These are phyloP conservation scores for Sebastes ruberrimus DNA, from an alignment of 2,797 vertebrate genomes.

Conservation along the genomic window DNA sequence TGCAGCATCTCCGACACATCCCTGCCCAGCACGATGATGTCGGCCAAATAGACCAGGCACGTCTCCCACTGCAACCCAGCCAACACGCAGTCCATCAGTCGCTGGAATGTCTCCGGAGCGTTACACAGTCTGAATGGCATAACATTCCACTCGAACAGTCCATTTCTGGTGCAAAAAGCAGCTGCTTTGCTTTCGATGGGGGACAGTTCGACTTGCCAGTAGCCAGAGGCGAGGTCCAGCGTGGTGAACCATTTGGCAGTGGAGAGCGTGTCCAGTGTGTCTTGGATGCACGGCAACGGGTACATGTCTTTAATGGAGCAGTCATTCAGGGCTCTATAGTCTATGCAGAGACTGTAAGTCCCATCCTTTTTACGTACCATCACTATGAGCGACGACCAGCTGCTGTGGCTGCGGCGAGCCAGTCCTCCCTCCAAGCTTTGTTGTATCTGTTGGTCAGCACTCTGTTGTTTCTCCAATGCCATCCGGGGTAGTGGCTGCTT, in stretches of 20 bases:
- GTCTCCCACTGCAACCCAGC: too few relatives aligned
- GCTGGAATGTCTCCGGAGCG: too few relatives aligned
- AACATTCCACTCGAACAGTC: too few relatives aligned
- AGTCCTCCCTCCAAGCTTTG: neutral
- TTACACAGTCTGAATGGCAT: too few relatives aligned
- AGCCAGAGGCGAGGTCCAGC: slow-evolving; percentile 3
- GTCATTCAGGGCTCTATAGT: slow-evolving; percentile 25
- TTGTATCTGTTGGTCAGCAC: slow-evolving; percentile 19
- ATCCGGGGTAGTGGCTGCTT: neutral
- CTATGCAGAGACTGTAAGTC: neutral
- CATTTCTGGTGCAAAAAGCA: too few relatives aligned
- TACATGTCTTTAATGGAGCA: neutral
- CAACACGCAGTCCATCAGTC: too few relatives aligned
- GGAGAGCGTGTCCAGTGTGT: slow-evolving; percentile 36
- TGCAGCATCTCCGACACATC: too few relatives aligned
- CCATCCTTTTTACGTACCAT: slow-evolving; percentile 39
- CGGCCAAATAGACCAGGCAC: too few relatives aligned
- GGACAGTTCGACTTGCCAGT: slow-evolving; percentile 11
- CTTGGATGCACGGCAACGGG: slow-evolving; percentile 24
- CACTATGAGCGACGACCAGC: slow-evolving; percentile 7
- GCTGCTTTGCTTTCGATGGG: too few relatives aligned
- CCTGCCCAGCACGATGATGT: too few relatives aligned
- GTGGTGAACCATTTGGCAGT: slow-evolving; percentile 36
- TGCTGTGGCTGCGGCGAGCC: slow-evolving; percentile 17
- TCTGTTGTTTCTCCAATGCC: slow-evolving; percentile 10